phyloP scores from a whole-genome alignment of 64 coral and sea anemone species.

The Orbicella faveolata region DNA sequence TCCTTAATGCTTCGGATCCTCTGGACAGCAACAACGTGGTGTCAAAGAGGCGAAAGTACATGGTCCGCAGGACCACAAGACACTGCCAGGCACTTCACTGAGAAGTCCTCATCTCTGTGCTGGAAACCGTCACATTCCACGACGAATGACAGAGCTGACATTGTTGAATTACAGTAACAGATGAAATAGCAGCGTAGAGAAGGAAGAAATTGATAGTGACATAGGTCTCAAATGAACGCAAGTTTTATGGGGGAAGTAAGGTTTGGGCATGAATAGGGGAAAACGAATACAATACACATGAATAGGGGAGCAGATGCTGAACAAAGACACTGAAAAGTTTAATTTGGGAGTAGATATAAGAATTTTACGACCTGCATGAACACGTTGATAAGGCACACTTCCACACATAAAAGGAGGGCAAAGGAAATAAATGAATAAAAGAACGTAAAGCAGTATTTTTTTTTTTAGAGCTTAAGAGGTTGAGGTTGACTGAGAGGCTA shows the following conservation, averaged over 20 bases:
- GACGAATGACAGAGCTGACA: background rate
- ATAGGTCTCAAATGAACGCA: background rate
- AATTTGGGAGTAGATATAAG: too few relatives aligned
- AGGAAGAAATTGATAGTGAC: accelerated
- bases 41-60: background rate
- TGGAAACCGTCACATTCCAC: background rate
- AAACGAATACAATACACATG: background rate
- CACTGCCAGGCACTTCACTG: background rate
- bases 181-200: too few relatives aligned
- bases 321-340: too few relatives aligned
- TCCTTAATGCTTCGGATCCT: too few relatives aligned
- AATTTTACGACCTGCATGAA: too few relatives aligned
- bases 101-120: background rate
- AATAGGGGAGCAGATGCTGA: too few relatives aligned
- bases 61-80: background rate
- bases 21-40: background rate
- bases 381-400: too few relatives aligned
- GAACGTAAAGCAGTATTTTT: too few relatives aligned
- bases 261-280: background rate
- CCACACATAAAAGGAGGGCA: too few relatives aligned
- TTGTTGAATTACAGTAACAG: background rate
- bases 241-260: background rate
- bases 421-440: too few relatives aligned
- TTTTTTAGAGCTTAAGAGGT: background rate
- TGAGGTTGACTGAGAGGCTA: too few relatives aligned